A percentile compares a stretch with the other conserved stretches of the same genome.
phyloP scores from a whole-genome alignment of 2,797 vertebrate genomes.

The Sebastes umbrosus region DNA sequence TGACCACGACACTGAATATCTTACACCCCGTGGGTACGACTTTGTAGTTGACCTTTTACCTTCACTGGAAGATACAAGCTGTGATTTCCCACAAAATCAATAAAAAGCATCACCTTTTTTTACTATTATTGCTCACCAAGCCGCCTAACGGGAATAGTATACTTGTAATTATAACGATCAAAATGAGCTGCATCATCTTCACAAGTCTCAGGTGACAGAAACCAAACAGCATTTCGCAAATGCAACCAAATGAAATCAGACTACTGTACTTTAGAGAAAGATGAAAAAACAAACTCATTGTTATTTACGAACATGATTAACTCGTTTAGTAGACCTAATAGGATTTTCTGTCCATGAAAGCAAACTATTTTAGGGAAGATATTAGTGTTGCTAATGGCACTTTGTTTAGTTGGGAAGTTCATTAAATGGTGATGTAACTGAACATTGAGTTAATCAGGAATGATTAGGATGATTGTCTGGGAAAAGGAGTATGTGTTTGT shows the following conservation, averaged over 20 bases:
- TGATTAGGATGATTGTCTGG: constrained; percentile 1
- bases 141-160: not conserved
- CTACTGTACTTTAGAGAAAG: not conserved
- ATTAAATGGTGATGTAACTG: constrained; percentile 51
- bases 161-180: constrained; percentile 14
- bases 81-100: constrained; percentile 41
- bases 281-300: not conserved
- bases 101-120: constrained; percentile 26
- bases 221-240: not conserved
- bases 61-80: constrained; percentile 10
- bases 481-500: not conserved
- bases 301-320: not conserved
- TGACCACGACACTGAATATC: constrained; percentile 6
- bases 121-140: constrained; percentile 15
- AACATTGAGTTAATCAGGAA: not conserved
- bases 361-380: constrained; percentile 33
- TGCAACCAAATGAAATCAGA: not conserved
- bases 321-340: constrained; percentile 22
- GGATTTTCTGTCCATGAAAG: constrained; percentile 40
- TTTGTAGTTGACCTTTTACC: constrained; percentile 24
- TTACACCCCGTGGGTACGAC: not conserved
- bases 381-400: constrained; percentile 42
- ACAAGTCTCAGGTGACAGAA: not conserved
- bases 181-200: constrained; percentile 15
- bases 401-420: constrained; percentile 52